Conservation (phyloP, 2,888 invertebrate species). For the Junonia oenone region DNA sequence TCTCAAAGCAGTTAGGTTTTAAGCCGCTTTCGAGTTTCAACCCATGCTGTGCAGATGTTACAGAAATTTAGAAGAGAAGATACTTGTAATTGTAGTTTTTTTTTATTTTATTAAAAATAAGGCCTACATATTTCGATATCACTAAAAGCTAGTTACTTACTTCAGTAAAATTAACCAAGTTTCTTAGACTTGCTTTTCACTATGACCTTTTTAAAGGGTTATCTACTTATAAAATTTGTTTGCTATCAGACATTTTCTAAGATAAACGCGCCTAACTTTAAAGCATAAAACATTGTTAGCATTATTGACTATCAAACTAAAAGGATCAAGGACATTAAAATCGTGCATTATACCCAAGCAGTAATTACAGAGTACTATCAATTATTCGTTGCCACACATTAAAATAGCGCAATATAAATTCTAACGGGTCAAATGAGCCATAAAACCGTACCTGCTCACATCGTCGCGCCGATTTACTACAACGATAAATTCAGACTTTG, state of each 20-base stretch:
- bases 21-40: not conserved
- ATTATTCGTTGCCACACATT: not conserved
- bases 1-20: not conserved
- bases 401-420: not conserved
- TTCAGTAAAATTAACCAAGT: not conserved
- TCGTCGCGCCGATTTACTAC: conserved; percentile 1
- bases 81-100: not conserved
- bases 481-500: conserved; percentile 8
- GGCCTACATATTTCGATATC: not conserved
- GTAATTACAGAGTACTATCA: not conserved
- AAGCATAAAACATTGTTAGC: too few relatives aligned
- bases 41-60: not conserved
- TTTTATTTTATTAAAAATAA: not conserved
- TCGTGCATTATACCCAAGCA: not conserved
- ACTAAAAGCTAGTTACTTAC: not conserved
- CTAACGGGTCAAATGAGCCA: not conserved
- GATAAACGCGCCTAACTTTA: too few relatives aligned
- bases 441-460: conserved; percentile 9
- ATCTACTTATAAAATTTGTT: too few relatives aligned
- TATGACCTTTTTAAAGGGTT: too few relatives aligned
- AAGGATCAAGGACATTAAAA: not conserved
- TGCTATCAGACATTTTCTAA: too few relatives aligned
- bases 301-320: too few relatives aligned
- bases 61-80: too few relatives aligned
- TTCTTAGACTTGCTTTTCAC: too few relatives aligned